phyloP scores from a whole-genome alignment of 2,113 vertebrate species.

The Pachyramphus minor region DNA sequence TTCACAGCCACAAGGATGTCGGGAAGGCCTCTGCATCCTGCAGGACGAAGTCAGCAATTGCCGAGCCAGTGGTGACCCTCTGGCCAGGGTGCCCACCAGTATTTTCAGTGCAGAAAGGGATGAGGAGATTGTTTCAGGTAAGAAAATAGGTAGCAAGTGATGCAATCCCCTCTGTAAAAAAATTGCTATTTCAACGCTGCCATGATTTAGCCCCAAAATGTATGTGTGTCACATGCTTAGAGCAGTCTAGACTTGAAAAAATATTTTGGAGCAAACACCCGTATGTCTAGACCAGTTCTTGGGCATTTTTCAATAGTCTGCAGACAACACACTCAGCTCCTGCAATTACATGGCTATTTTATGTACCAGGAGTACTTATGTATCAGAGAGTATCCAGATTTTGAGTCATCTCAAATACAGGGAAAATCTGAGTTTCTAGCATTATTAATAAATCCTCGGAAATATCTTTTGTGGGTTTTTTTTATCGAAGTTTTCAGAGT shows the following conservation, averaged over 20 bases:
- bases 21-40: not conserved
- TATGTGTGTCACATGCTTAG: not conserved
- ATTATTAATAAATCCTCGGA: not conserved
- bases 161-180: not conserved
- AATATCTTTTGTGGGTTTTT: not conserved
- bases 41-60: not conserved
- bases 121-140: not conserved
- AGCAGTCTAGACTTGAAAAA: not conserved
- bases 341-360: not conserved
- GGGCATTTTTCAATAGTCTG: not conserved
- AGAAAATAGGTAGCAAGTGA: not conserved
- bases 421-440: not conserved
- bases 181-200: not conserved
- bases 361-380: rapidly evolving
- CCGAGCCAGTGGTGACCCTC: not conserved
- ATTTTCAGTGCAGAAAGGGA: not conserved
- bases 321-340: not conserved
- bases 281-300: not conserved
- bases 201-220: not conserved
- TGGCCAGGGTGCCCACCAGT: rapidly evolving
- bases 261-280: not conserved
- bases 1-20: not conserved
- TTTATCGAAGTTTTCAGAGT: not conserved
- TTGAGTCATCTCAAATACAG: not conserved
- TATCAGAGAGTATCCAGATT: rapidly evolving